These are phyloP conservation scores for Arctia plantaginis DNA, from an alignment of 2,888 invertebrate genomes.

Conservation along the genomic window DNA sequence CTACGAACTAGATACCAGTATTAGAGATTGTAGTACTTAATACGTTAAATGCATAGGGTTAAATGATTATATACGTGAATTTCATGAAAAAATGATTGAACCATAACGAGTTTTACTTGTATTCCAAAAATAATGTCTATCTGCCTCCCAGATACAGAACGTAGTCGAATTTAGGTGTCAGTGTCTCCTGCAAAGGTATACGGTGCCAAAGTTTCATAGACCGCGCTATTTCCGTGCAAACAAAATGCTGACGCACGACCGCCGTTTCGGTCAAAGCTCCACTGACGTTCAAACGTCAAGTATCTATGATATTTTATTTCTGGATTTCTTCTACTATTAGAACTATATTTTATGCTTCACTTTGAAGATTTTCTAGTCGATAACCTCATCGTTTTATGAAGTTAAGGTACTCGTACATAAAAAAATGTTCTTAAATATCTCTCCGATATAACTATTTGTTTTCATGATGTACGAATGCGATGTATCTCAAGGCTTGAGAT, in stretches of 20 bases:
- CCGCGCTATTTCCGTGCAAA: constrained; percentile 71
- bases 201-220: constrained; percentile 75
- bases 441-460: constrained; percentile 7
- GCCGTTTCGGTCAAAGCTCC: constrained; percentile 67
- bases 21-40: background rate
- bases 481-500: constrained; percentile 15
- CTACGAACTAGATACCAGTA: constrained; percentile 27
- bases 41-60: background rate
- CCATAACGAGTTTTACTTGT: constrained; percentile 11
- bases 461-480: constrained; percentile 9
- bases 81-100: constrained; percentile 19
- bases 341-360: constrained; percentile 36
- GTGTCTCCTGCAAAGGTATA: constrained; percentile 74
- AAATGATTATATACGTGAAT: constrained; percentile 14
- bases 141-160: constrained; percentile 52
- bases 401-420: background rate
- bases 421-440: constrained; percentile 14
- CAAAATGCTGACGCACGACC: constrained; percentile 51
- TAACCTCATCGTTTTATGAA: constrained; percentile 16
- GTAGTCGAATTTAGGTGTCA: constrained; percentile 57
- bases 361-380: constrained; percentile 32
- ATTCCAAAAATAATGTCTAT: constrained; percentile 46
- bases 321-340: constrained; percentile 48
- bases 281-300: constrained; percentile 56
- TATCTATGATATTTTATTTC: constrained; percentile 53